phyloP scores from a whole-genome alignment of 2,113 vertebrate genomes.

The Junco hyemalis region DNA sequence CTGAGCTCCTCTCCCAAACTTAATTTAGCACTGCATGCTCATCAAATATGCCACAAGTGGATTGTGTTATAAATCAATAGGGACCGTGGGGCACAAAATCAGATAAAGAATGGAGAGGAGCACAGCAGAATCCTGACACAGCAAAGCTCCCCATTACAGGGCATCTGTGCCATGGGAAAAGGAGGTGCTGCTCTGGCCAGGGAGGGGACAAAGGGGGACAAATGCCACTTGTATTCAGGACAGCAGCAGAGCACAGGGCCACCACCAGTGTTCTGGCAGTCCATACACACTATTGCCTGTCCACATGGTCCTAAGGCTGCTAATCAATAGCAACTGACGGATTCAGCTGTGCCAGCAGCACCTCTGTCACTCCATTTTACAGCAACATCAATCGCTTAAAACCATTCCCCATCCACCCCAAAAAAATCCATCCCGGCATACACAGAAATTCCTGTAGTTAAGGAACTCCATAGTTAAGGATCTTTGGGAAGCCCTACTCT shows the following conservation, averaged over 20 bases:
- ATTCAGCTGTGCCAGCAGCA: background rate
- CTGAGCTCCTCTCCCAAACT: background rate
- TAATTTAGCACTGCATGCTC: background rate
- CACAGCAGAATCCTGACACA: background rate
- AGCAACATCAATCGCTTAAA: background rate
- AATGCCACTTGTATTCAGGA: background rate
- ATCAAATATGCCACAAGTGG: background rate
- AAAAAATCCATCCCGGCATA: background rate
- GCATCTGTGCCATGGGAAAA: background rate
- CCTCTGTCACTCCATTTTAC: background rate
- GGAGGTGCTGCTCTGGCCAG: background rate
- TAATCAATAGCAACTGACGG: background rate
- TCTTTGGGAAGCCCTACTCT: background rate
- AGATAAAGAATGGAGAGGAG: background rate
- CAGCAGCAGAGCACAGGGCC: background rate
- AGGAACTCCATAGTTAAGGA: background rate
- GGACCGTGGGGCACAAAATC: background rate
- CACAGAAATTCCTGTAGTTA: background rate
- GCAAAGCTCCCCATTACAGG: background rate
- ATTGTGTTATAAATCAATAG: background rate
- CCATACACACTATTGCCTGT: background rate
- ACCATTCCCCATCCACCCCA: accelerated
- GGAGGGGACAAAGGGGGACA: background rate
- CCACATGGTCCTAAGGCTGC: background rate
- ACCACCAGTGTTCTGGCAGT: background rate